phyloP scores from a whole-genome alignment of 2,113 vertebrate species.

The Podarcis cretensis region DNA sequence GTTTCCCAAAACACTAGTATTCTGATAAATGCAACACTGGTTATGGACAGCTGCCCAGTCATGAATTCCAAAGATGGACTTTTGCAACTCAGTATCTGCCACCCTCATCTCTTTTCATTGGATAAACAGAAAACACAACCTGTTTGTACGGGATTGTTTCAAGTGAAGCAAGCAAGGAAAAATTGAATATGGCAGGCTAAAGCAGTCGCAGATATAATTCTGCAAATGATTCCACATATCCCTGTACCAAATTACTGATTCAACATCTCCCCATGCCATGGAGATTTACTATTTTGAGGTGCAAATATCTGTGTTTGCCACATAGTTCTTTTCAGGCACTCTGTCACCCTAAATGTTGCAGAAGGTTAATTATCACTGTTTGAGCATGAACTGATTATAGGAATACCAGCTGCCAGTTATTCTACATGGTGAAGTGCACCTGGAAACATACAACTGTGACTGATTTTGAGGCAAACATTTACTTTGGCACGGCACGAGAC shows the following conservation, averaged over 20 bases:
- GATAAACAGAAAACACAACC: not conserved
- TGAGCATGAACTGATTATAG: constrained; percentile 20
- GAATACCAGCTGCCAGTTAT: constrained; percentile 37
- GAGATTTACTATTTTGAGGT: not conserved
- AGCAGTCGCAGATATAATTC: not conserved
- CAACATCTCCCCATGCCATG: not conserved
- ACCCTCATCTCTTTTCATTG: not conserved
- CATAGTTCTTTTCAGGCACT: not conserved
- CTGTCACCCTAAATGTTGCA: not conserved
- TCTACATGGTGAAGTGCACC: constrained; percentile 34
- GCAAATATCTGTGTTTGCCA: not conserved
- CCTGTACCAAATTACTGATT: not conserved
- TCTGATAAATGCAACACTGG: not conserved
- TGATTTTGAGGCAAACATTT: constrained; percentile 61
- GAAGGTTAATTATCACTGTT: constrained; percentile 14
- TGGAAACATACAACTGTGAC: constrained; percentile 46
- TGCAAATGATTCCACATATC: not conserved
- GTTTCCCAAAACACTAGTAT: not conserved
- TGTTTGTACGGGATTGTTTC: not conserved
- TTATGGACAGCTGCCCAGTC: not conserved
- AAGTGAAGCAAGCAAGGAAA: not conserved
- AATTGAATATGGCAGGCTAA: not conserved
- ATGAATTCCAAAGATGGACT: not conserved
- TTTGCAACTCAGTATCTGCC: not conserved
- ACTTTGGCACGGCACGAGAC: constrained; percentile 43